Percentiles rank a stretch among this genome's conserved stretches.
Conservation (phyloP, 37 sponge, comb jelly and placozoan genomes). For the Cliona cf. orientalis region DNA sequence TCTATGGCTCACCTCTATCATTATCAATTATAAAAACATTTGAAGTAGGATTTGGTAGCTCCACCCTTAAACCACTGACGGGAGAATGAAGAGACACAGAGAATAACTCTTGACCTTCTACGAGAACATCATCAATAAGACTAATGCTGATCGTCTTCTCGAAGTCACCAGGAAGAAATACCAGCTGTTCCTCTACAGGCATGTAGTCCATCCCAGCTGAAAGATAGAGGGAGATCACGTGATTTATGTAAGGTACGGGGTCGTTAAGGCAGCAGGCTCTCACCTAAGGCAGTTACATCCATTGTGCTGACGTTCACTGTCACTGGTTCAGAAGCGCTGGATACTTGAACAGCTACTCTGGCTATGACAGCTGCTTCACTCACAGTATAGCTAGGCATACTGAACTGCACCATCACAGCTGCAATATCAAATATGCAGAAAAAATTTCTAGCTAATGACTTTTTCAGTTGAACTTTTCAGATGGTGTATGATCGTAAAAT, state of each 20-base stretch:
- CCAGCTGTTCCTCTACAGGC: background rate
- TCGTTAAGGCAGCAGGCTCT: background rate
- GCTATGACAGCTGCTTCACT: background rate
- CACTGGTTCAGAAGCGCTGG: too few relatives aligned
- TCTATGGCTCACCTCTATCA: background rate
- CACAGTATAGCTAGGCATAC: background rate
- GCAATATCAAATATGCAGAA: background rate
- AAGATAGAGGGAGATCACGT: background rate
- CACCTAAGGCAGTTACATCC: constrained; percentile 18
- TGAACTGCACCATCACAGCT: background rate
- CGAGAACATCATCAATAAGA: background rate
- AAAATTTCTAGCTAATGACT: background rate
- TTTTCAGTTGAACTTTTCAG: too few relatives aligned
- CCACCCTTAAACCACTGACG: background rate
- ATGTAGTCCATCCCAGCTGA: constrained; percentile 3
- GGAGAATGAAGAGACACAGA: background rate
- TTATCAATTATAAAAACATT: background rate
- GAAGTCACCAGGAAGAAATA: background rate
- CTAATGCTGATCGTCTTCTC: background rate
- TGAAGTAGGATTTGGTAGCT: background rate
- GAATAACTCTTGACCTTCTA: background rate
- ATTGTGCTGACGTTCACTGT: background rate
- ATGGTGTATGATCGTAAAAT: too few relatives aligned
- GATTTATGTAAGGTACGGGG: background rate
- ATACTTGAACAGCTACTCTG: background rate